These are phyloP conservation scores for Halictus rubicundus DNA, from an alignment of 1,140 invertebrate species.

Conservation along the genomic window DNA sequence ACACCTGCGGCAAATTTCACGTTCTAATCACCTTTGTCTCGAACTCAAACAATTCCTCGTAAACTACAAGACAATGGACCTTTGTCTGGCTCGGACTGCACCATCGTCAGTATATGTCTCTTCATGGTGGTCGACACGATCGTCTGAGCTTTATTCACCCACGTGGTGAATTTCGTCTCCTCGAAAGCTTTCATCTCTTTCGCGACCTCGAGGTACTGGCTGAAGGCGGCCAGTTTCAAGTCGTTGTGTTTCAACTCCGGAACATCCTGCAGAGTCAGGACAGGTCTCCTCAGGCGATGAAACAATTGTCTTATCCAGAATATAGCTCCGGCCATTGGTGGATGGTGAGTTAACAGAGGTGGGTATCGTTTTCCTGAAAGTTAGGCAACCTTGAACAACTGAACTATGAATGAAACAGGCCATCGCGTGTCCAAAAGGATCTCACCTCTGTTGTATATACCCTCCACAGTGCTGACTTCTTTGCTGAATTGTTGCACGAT, in stretches of 20 bases:
- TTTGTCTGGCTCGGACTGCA: slow-evolving; percentile 55
- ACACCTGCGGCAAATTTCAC: not conserved
- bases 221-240: slow-evolving; percentile 87
- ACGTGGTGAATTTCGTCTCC: slow-evolving; percentile 84
- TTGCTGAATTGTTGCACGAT: slow-evolving; percentile 92
- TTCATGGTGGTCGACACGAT: slow-evolving; percentile 84
- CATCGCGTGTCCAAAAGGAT: not conserved
- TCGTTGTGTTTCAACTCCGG: slow-evolving; percentile 88
- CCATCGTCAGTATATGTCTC: slow-evolving; percentile 84
- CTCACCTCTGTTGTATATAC: slow-evolving; percentile 84
- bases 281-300: slow-evolving; percentile 87
- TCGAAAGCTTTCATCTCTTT: slow-evolving; percentile 90
- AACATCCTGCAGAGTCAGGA: slow-evolving; percentile 88
- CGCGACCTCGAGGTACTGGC: slow-evolving; percentile 87
- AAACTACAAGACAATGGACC: slow-evolving; percentile 1
- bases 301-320: slow-evolving; percentile 91
- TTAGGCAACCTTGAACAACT: no score
- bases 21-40: not conserved
- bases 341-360: slow-evolving; percentile 88
- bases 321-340: slow-evolving; percentile 89
- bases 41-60: not conserved
- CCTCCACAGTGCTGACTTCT: slow-evolving; percentile 87
- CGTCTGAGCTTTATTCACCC: slow-evolving; percentile 82
- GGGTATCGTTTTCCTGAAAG: slow-evolving; percentile 85
- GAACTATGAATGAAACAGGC: no score